These are phyloP conservation scores for Calcarius ornatus DNA, from an alignment of 2,113 vertebrate genomes.

Conservation along the genomic window DNA sequence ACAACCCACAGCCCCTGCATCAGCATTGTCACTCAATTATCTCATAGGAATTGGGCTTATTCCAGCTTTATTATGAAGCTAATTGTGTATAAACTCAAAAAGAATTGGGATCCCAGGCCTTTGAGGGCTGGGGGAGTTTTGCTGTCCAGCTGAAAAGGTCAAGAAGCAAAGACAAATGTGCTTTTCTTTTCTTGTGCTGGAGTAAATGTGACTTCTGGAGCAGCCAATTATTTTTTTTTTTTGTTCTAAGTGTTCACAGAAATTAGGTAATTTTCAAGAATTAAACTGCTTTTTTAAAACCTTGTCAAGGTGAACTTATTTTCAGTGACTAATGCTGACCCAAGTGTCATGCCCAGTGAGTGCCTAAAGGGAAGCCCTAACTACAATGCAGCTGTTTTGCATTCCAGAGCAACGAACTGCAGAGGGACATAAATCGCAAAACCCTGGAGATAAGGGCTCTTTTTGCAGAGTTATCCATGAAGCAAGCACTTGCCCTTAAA, in stretches of 20 bases:
- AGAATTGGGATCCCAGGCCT: not conserved
- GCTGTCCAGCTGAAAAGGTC: not conserved
- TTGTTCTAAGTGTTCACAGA: not conserved
- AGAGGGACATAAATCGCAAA: slow-evolving; percentile 73
- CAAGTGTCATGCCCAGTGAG: not conserved
- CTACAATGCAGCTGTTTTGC: not conserved
- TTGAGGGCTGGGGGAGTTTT: not conserved
- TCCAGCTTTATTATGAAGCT: not conserved
- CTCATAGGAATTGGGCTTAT: not conserved
- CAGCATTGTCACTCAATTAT: not conserved
- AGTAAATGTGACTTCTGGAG: not conserved
- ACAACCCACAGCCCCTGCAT: not conserved
- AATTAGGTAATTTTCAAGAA: not conserved
- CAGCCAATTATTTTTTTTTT: not conserved
- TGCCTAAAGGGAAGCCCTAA: not conserved
- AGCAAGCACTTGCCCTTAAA: slow-evolving; percentile 76
- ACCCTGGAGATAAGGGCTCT: slow-evolving; percentile 81
- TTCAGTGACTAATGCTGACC: not conserved
- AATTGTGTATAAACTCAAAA: not conserved
- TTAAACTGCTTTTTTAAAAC: not conserved
- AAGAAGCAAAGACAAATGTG: not conserved
- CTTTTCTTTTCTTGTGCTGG: not conserved
- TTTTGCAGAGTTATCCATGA: slow-evolving; percentile 86
- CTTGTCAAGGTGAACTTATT: not conserved
- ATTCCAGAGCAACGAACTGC: slow-evolving; percentile 79